These are phyloP conservation scores for Tragelaphus imberbis DNA, from an alignment of 2,113 vertebrate species.

Conservation along the genomic window DNA sequence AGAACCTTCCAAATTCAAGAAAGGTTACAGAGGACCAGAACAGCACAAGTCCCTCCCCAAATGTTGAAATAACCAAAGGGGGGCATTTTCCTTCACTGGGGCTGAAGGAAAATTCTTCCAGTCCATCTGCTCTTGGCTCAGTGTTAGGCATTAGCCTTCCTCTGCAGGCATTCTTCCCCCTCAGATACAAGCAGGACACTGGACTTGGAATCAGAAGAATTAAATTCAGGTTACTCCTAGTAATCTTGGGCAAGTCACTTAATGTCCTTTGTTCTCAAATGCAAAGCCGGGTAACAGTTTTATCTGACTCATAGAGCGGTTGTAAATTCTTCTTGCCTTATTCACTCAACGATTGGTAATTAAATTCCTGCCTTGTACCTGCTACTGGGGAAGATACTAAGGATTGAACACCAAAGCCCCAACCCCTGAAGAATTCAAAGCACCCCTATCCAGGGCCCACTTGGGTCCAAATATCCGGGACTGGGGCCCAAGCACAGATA, in stretches of 20 bases:
- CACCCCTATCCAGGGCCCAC: neutral
- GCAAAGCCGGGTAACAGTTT: neutral
- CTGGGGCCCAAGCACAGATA: neutral
- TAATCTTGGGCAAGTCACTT: neutral
- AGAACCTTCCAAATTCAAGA: slow-evolving; percentile 9
- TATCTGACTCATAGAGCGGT: neutral
- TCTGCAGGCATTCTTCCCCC: neutral
- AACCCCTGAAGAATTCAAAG: neutral
- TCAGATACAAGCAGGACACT: neutral
- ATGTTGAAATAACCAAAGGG: neutral
- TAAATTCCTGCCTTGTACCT: neutral
- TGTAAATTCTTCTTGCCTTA: neutral
- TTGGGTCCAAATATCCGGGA: neutral
- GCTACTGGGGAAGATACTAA: neutral
- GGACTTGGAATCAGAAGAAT: neutral
- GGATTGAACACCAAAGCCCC: neutral
- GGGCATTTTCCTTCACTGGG: neutral
- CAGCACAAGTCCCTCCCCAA: neutral
- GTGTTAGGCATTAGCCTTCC: neutral
- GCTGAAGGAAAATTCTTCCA: neutral
- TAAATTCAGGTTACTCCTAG: neutral
- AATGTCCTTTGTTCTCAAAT: neutral
- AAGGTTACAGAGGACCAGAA: neutral
- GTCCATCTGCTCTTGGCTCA: neutral
- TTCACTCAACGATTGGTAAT: neutral